Base-by-base conservation (phyloP, 2,113 vertebrate species). In the Melanocharis versteri region DNA sequence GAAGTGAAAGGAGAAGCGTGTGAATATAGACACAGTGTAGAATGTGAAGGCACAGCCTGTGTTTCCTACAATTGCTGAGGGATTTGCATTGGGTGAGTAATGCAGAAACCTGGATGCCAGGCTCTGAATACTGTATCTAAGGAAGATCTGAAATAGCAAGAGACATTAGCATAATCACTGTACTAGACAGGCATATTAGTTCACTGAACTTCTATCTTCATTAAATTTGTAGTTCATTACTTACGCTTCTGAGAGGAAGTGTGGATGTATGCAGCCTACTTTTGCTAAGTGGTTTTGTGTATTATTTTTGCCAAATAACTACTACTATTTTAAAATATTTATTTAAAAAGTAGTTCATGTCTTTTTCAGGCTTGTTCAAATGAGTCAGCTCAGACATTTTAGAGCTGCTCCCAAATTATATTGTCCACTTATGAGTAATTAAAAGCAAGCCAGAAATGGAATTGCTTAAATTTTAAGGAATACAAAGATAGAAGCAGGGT, bases 361-460 rank as follows among this genome's bases (percentile, higher is more conserved):
- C 58, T 93, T 94, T 90, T 87, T 64, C 61, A 66, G 76, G 35
- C 56, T 84, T 89, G 30, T 75, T 94, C 10, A 9, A 39, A 64
- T 95, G 71, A 94, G 54, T 93, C 91, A 87, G n/a, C 65, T 83
- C 51, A 93, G 70, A 35, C 68, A 60, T 83, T 95, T 93, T 83
- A 89, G 77, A 84, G 33, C 35, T 83, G 61, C n/a, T 91, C 70
- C 10, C 42, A 60, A 72, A 80, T 80, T 44, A 79, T 83, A 64
- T 93, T 83, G 68, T 89, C 76, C 85, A 13, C 40, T 83, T 91
- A 54, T 19, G 10, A 80, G 64, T 88, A 86, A 60, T 20, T 26
- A 85, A 87, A 86, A 91, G 69, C 14, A 92, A 78, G 35, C 9
- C 53, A 61, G 40, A 58, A 89, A 75, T 18, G 28, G 15, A 84